Evolutionary conservation across 2,113 vertebrate genomes (phyloP).

Genomic region (Camelus bactrianus): DNA sequence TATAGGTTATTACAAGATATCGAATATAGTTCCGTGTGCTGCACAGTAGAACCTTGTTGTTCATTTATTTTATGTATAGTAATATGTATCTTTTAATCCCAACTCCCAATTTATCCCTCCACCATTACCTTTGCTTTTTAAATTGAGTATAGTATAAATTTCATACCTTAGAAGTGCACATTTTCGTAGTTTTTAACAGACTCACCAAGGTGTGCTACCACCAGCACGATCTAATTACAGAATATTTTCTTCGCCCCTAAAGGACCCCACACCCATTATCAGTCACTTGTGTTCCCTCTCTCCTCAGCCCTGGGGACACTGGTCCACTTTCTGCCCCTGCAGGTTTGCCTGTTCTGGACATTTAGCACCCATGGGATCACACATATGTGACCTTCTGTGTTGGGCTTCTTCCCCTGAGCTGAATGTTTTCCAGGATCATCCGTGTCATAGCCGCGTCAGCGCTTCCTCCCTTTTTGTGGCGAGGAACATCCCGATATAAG

Average conservation of each 20-base stretch:
- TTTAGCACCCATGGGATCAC: no score
- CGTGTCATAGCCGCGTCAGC: not conserved
- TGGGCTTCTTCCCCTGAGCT: not conserved
- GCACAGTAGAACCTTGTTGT: no score
- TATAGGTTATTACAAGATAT: no score
- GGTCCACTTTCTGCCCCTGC: not conserved
- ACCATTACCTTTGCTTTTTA: no score
- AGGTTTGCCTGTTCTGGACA: not conserved
- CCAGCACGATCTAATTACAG: not conserved
- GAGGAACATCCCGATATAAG: rapidly evolving
- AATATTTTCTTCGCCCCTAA: not conserved
- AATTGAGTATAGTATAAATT: not conserved
- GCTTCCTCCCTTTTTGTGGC: not conserved
- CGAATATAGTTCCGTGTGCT: no score
- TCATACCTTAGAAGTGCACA: not conserved
- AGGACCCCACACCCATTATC: not conserved
- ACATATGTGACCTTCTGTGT: not conserved
- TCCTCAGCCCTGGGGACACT: not conserved
- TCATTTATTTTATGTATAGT: no score
- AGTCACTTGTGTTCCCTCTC: not conserved
- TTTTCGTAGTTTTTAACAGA: not conserved
- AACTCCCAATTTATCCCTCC: no score
- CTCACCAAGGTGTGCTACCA: not conserved
- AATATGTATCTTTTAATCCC: no score
- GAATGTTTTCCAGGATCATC: not conserved